Evolutionary conservation across 2,113 vertebrate genomes (phyloP).

Genomic region (Plecturocebus donacophilus): DNA sequence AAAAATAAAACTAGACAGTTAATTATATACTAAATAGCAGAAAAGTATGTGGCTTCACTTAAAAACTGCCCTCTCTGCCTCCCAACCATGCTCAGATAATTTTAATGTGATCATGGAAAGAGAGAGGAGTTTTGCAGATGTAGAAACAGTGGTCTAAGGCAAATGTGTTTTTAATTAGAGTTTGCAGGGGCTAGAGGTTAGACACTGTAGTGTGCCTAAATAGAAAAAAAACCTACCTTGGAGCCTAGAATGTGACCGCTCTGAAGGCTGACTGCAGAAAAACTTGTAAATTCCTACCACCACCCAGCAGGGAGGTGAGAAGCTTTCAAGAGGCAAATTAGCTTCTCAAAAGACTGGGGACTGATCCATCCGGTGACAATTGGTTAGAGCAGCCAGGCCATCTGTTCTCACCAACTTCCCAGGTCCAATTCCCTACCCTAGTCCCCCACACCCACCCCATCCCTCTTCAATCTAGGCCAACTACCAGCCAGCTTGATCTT

Average conservation of each 20-base stretch:
- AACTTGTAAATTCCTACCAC: neutral
- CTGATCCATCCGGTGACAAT: neutral
- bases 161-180: neutral
- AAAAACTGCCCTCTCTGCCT: neutral
- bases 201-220: neutral
- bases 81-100: neutral
- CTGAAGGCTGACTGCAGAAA: neutral
- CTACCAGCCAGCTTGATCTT: too few species aligned
- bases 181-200: neutral
- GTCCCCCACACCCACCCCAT: neutral
- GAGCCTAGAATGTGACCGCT: rapidly evolving
- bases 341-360: neutral
- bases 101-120: neutral
- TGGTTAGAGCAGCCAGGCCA: neutral
- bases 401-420: neutral
- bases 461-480: neutral
- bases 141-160: too few species aligned
- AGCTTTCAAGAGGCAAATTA: neutral
- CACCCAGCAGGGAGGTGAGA: neutral
- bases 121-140: neutral
- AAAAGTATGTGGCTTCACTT: neutral
- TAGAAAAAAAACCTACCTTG: neutral
- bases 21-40: neutral
- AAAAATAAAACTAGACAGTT: conserved; percentile 22
- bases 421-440: rapidly evolving